Evolutionary conservation across 2,797 vertebrate species (phyloP).

Genomic region (Morus bassanus): DNA sequence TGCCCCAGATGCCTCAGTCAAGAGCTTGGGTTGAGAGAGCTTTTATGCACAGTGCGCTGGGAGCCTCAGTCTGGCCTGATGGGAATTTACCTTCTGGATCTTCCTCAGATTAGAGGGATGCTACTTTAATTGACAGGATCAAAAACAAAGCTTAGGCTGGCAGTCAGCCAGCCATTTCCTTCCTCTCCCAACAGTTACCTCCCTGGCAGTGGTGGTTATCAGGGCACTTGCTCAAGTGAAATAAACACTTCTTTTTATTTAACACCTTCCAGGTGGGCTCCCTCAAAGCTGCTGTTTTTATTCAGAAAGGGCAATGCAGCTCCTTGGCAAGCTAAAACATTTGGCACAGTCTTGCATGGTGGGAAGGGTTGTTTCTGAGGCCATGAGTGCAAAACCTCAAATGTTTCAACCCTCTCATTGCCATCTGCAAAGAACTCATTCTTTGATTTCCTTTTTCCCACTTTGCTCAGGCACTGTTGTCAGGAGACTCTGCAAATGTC

Average conservation of each 20-base stretch:
- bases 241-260: not conserved
- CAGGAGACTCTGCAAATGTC: slow-evolving; percentile 66
- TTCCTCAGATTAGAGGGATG: not conserved
- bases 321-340: not conserved
- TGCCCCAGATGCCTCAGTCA: not conserved
- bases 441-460: slow-evolving; percentile 15
- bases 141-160: not conserved
- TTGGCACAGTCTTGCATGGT: fast-evolving
- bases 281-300: not conserved
- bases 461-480: not conserved
- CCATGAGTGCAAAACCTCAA: not conserved
- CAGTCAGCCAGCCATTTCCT: not conserved
- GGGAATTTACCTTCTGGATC: not conserved
- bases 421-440: not conserved
- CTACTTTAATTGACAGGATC: not conserved
- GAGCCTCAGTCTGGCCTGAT: not conserved
- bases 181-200: not conserved
- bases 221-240: not conserved
- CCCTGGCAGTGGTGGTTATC: not conserved
- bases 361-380: not conserved
- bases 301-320: fast-evolving
- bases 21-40: not conserved
- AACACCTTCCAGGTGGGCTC: not conserved
- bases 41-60: not conserved
- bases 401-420: not conserved